phyloP scores from a whole-genome alignment of 1,140 invertebrate genomes.

The Ephestia elutella region DNA sequence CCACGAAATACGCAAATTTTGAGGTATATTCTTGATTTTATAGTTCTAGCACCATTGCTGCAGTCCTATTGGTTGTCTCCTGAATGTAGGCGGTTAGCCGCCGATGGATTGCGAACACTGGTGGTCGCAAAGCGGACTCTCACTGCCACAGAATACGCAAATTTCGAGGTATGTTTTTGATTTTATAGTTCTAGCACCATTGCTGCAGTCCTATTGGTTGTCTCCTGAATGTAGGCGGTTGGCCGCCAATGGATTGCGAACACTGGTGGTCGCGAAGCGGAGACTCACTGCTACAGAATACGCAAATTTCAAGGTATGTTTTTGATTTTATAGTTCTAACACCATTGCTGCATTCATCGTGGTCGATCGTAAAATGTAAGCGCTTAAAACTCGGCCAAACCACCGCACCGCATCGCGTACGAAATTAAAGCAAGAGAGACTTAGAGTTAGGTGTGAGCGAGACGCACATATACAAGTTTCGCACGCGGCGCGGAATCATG shows the following conservation, averaged over 20 bases:
- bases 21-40: constrained; percentile 74
- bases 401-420: too few species aligned
- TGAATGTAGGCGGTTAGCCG: constrained; percentile 96
- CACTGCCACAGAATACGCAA: constrained; percentile 91
- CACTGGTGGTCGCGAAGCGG: constrained; percentile 96
- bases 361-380: constrained; percentile 30
- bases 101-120: constrained; percentile 96
- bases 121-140: constrained; percentile 96
- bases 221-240: constrained; percentile 97
- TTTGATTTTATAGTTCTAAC: background rate
- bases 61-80: constrained; percentile 97
- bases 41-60: constrained; percentile 84
- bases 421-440: too few species aligned
- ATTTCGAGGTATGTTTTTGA: constrained; percentile 84
- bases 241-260: constrained; percentile 96
- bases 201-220: constrained; percentile 95
- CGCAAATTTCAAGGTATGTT: constrained; percentile 88
- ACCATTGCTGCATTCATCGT: background rate
- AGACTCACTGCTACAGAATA: constrained; percentile 93
- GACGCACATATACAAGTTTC: too few species aligned
- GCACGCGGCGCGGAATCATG: too few species aligned
- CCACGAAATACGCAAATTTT: constrained; percentile 95
- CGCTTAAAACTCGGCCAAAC: too few species aligned
- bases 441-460: too few species aligned
- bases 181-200: background rate